Conservation (phyloP, 2,113 vertebrate genomes). For the Tetrax tetrax region DNA sequence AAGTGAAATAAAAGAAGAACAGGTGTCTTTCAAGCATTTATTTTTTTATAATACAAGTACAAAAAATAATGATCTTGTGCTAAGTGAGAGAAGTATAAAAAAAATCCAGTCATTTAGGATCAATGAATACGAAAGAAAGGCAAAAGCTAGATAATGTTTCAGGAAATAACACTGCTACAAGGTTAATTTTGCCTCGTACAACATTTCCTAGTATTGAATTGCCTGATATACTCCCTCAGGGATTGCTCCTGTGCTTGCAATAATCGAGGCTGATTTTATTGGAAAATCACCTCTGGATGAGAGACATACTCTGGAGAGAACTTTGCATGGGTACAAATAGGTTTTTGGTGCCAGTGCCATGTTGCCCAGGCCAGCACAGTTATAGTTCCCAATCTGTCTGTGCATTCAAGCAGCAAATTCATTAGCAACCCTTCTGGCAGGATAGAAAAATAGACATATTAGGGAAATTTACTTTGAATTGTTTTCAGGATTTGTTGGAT, state of each 20-base stretch:
- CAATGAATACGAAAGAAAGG: slow-evolving; percentile 66
- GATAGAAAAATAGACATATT: slow-evolving; percentile 73
- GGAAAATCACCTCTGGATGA: slow-evolving; percentile 77
- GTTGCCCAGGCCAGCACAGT: slow-evolving; percentile 64
- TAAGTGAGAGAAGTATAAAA: background rate
- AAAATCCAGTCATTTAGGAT: slow-evolving; percentile 62
- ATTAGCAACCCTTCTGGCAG: slow-evolving; percentile 78
- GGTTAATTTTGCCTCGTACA: slow-evolving; percentile 77
- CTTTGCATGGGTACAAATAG: slow-evolving; percentile 73
- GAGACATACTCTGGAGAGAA: slow-evolving; percentile 76
- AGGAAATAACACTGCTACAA: slow-evolving; percentile 73
- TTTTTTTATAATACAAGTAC: background rate
- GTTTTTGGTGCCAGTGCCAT: slow-evolving; percentile 73
- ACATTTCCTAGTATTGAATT: slow-evolving; percentile 74
- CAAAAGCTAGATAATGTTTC: slow-evolving; percentile 64
- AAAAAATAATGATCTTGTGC: slow-evolving; percentile 32
- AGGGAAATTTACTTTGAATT: slow-evolving; percentile 75
- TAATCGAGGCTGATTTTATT: slow-evolving; percentile 80
- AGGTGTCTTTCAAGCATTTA: background rate
- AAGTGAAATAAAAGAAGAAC: background rate
- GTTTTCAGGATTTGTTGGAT: slow-evolving; percentile 72
- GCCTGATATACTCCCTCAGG: slow-evolving; percentile 69
- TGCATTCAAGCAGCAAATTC: slow-evolving; percentile 83
- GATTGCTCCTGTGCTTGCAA: slow-evolving; percentile 70
- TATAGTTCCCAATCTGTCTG: slow-evolving; percentile 78